Percentiles rank a stretch among this genome's conserved stretches.
phyloP scores from a whole-genome alignment of 2,113 vertebrate genomes.

The Colistium nudipinnis region DNA sequence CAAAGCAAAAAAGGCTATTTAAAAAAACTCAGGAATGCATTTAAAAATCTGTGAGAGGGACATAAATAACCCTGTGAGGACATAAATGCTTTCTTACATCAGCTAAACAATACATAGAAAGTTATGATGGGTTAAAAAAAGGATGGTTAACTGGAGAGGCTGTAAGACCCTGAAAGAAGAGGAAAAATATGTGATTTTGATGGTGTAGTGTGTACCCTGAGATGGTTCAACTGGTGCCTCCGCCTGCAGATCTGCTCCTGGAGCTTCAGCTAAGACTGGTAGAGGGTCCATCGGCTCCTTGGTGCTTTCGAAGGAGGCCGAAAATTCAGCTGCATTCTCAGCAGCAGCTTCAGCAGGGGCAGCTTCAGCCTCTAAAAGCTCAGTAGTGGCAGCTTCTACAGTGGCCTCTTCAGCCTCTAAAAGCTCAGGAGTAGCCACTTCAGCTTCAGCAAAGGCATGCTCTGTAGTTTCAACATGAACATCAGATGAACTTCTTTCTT shows the following conservation, averaged over 20 bases:
- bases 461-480: background rate
- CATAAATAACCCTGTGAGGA: constrained; percentile 6
- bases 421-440: background rate
- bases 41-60: constrained; percentile 21
- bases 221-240: constrained; percentile 49
- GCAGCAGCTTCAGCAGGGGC: background rate
- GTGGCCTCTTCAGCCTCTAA: background rate
- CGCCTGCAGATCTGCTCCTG: constrained; percentile 58
- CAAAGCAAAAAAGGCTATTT: background rate
- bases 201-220: constrained; percentile 79
- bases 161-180: constrained; percentile 41
- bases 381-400: background rate
- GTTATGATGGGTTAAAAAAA: constrained; percentile 7
- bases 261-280: constrained; percentile 50
- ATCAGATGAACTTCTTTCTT: background rate
- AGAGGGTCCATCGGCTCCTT: constrained; percentile 58
- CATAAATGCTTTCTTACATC: background rate
- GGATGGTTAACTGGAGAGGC: constrained; percentile 26
- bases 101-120: constrained; percentile 7
- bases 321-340: constrained; percentile 31
- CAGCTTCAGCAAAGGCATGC: background rate
- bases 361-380: background rate
- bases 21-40: background rate
- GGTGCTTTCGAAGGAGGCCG: background rate
- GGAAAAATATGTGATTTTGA: constrained; percentile 32